Conservation (phyloP, 2,113 vertebrate species). For the Chaetops frenatus region DNA sequence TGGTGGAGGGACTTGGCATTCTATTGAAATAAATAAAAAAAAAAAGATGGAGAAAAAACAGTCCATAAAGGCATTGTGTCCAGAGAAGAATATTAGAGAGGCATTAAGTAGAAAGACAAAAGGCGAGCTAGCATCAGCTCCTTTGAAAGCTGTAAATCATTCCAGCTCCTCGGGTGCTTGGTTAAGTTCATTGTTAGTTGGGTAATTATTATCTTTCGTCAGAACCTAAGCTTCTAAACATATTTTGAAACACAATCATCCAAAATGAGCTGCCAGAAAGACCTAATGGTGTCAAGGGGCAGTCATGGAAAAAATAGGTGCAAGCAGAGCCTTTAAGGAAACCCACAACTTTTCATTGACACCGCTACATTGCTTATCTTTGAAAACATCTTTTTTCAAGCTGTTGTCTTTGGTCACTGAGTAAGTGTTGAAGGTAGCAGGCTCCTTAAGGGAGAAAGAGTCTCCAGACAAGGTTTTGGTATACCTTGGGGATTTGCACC, state of each 20-base stretch:
- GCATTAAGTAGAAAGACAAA: slow-evolving; percentile 58
- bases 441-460: not conserved
- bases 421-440: not conserved
- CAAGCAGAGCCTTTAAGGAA: not conserved
- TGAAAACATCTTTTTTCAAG: not conserved
- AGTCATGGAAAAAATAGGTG: not conserved
- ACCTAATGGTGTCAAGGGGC: not conserved
- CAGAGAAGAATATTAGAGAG: slow-evolving; percentile 45
- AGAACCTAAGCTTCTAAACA: slow-evolving; percentile 41
- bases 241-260: slow-evolving; percentile 26
- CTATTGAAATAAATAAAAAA: slow-evolving; percentile 7
- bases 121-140: slow-evolving; percentile 37
- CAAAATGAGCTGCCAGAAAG: slow-evolving; percentile 8
- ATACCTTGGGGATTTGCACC: not conserved
- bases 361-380: not conserved
- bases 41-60: not conserved
- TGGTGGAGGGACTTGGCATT: slow-evolving; percentile 6
- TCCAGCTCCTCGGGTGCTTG: not conserved
- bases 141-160: slow-evolving; percentile 52
- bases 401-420: not conserved
- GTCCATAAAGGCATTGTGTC: slow-evolving; percentile 42
- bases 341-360: not conserved
- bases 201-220: slow-evolving; percentile 24
- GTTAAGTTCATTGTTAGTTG: slow-evolving; percentile 39
- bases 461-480: not conserved